Evolutionary conservation across 1,140 invertebrate species (phyloP), one percentile per base, ranked within the genome.

Genomic region (Aphaenogaster rudis): DNA sequence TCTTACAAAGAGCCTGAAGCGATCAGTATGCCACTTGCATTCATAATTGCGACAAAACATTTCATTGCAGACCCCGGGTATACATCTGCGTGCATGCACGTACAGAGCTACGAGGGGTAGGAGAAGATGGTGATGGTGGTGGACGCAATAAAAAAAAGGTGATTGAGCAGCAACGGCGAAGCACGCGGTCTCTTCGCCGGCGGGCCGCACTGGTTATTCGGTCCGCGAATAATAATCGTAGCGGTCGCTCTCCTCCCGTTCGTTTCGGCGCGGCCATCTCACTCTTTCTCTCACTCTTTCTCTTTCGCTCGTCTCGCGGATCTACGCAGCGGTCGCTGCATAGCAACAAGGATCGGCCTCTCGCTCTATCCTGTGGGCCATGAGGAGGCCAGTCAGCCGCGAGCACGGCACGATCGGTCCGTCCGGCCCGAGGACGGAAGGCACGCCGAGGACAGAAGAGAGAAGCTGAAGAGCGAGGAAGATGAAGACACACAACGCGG

Each of bases 281-380:
- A 33, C 42, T 66, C 67, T 69, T 45, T 78, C 17, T 69, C 54
- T 3, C 13, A 1, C 36, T 66, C 50, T 81, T n/a, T 69, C 67
- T 88, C 79, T 17, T 59, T 67, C 64, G 42, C 61, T 77, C 78
- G 57, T 76, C 86, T 61, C 74, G 50, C 50, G 64, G 82, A 82
- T 90, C 81, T 61, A 80, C 50, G 54, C 45, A 85, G 85, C 87
- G 88, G 59, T 50, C 66, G 92, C 92, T 93, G 92, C 92, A 93
- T 93, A 93, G 92, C 92, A 93, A 93, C 92, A 93, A 92, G 88
- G 89, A 91, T 87, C 91, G 86, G 61, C 86, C 67, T 93, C 89
- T 93, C 88, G 67, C 77, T 92, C 64, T 86, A 81, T 91, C 85
- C 39, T n/a, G 15, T n/a, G 64, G 42, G n/a, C 66, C 33, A 79